Evolutionary conservation across 2,888 invertebrate genomes (phyloP).

Genomic region (Metellina segmentata): DNA sequence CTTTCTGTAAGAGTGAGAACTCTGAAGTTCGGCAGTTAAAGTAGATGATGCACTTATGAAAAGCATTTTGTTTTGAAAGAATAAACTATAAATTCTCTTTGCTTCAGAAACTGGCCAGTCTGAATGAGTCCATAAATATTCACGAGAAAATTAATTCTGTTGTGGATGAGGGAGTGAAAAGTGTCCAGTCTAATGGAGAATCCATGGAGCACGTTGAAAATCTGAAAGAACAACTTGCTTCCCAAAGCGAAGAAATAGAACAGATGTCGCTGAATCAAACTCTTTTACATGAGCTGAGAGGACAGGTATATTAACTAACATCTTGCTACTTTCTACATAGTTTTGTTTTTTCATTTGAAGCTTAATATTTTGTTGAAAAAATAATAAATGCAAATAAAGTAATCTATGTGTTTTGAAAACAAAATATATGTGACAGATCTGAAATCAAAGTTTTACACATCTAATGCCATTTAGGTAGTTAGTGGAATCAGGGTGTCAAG

Average conservation of each 20-base stretch:
- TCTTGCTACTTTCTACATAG: neutral
- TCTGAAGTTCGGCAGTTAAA: too few relatives aligned
- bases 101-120: slow-evolving; percentile 77
- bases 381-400: too few relatives aligned
- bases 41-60: neutral
- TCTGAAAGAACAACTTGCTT: slow-evolving; percentile 82
- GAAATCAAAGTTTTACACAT: too few relatives aligned
- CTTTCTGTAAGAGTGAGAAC: too few relatives aligned
- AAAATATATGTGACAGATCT: too few relatives aligned
- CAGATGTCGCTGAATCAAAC: slow-evolving; percentile 73
- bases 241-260: slow-evolving; percentile 77
- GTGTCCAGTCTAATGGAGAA: slow-evolving; percentile 60
- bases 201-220: slow-evolving; percentile 82
- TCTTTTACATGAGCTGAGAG: slow-evolving; percentile 77
- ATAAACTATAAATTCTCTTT: neutral
- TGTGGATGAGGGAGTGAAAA: slow-evolving; percentile 73
- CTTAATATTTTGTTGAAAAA: too few relatives aligned
- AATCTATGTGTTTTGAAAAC: too few relatives aligned
- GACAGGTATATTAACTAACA: slow-evolving; percentile 71
- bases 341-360: too few relatives aligned
- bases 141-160: slow-evolving; percentile 75
- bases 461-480: too few relatives aligned
- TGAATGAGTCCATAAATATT: slow-evolving; percentile 81
- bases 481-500: too few relatives aligned
- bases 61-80: neutral